Evolutionary conservation across 2,888 invertebrate species (phyloP), one percentile per base, ranked within the genome.

Genomic region (Agrotis ipsilon): DNA sequence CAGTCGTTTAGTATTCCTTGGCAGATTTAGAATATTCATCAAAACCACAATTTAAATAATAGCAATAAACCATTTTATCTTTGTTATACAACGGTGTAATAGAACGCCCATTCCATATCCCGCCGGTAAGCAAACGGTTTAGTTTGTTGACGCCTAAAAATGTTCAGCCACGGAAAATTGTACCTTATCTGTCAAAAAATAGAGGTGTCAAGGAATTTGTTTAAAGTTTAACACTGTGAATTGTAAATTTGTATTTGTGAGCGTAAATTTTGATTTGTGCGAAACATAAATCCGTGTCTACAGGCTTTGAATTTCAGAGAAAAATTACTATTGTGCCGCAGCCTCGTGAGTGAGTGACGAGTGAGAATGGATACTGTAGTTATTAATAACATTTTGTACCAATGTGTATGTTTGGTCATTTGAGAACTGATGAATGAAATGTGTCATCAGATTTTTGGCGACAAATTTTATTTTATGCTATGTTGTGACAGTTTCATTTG

Each of bases 201-300:
- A 82, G 59, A 54, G 79, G 13, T 57, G 55, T 27, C 14, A 43
- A 67, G 27, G 16, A 51, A 61, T 65, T 75, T 78, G 59, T 63
- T 69, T 69, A 63, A 78, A 79, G 45, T 77, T 76, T 69, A 54
- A 55, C 68, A 72, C 32, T 43, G 66, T 73, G 71, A 63, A 78
- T 69, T 67, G 61, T 79, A 85, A 84, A 74, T 80, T 83, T 85
- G 80, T 83, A 76, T 76, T 74, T 73, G 64, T 48, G 68, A 76
- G 84, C 82, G 87, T 87, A 84, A 85, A 87, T 84, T 86, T 86
- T 88, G 86, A 88, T 88, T 86, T 89, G 85, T 89, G 85, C 80
- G 75, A 80, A 77, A 82, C 86, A 88, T 88, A 85, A 88, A 85
- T 87, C 82, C 76, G 54, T 69, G 84, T 87, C 75, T 60, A 78